Percentiles rank a stretch among this genome's conserved stretches.
Conservation (phyloP, 2,113 vertebrate species). For the Etheostoma cragini region DNA sequence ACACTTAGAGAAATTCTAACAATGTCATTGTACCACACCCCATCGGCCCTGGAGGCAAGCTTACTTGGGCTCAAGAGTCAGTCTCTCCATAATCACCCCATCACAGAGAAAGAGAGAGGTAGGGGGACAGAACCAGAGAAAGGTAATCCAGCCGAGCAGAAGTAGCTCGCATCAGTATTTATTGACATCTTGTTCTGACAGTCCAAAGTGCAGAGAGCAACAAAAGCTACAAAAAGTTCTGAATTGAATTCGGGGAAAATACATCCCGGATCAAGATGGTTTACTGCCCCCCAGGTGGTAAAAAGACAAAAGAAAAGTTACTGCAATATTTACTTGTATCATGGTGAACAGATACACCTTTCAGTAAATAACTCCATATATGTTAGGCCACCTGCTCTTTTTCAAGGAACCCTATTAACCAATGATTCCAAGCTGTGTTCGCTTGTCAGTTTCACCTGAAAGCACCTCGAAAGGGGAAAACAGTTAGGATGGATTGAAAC, state of each 20-base stretch:
- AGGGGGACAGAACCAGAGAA: slow-evolving; percentile 17
- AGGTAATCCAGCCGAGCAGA: slow-evolving; percentile 59
- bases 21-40: slow-evolving; percentile 62
- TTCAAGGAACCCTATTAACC: not conserved
- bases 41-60: slow-evolving; percentile 63
- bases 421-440: slow-evolving; percentile 17
- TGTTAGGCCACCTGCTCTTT: not conserved
- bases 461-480: slow-evolving; percentile 18
- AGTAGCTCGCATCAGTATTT: slow-evolving; percentile 65
- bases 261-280: not conserved
- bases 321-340: not conserved
- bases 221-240: slow-evolving; percentile 43
- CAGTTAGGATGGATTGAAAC: slow-evolving; percentile 22
- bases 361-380: slow-evolving; percentile 31
- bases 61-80: slow-evolving; percentile 72
- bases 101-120: slow-evolving; percentile 47
- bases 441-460: slow-evolving; percentile 46
- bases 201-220: slow-evolving; percentile 45
- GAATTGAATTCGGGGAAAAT: not conserved
- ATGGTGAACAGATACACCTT: not conserved
- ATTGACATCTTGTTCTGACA: slow-evolving; percentile 56
- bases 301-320: not conserved
- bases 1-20: slow-evolving; percentile 65
- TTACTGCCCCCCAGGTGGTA: not conserved
- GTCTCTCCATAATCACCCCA: slow-evolving; percentile 61